These are phyloP conservation scores for Acanthurus tractus DNA, from an alignment of 2,797 vertebrate species.

Conservation along the genomic window DNA sequence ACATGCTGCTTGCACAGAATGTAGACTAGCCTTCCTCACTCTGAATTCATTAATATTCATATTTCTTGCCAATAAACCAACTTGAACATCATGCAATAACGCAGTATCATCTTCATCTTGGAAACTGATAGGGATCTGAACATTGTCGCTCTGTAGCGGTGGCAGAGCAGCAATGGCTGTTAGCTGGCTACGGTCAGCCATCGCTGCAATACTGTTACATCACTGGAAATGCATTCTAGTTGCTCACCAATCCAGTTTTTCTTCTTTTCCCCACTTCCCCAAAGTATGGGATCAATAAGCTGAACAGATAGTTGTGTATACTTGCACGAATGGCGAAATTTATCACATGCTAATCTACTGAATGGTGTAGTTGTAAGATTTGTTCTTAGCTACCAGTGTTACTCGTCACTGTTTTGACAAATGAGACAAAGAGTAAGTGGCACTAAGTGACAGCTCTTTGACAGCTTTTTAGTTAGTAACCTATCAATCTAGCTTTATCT, in stretches of 20 bases:
- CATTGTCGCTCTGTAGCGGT: neutral
- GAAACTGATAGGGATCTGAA: neutral
- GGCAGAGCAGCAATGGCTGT: neutral
- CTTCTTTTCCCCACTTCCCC: neutral
- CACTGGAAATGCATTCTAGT: neutral
- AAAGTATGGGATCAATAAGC: neutral
- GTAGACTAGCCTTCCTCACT: slow-evolving; percentile 2
- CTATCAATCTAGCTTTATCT: too few relatives aligned
- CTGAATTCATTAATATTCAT: slow-evolving; percentile 15
- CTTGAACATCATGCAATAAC: neutral
- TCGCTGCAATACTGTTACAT: neutral
- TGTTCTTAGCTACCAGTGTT: neutral
- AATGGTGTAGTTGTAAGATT: neutral
- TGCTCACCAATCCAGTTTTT: neutral
- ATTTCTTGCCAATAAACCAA: slow-evolving; percentile 2
- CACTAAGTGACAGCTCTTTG: neutral
- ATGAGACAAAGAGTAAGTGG: neutral
- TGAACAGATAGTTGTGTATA: neutral
- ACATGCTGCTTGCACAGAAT: slow-evolving; percentile 22
- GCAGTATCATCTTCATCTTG: neutral
- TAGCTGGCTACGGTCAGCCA: neutral
- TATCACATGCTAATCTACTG: neutral
- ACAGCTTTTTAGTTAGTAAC: too few relatives aligned
- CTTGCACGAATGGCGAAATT: neutral
- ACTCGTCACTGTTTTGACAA: neutral